Evolutionary conservation across 2,797 vertebrate genomes (phyloP), one percentile per base, ranked within the genome.

Genomic region (Galaxias olidus): DNA sequence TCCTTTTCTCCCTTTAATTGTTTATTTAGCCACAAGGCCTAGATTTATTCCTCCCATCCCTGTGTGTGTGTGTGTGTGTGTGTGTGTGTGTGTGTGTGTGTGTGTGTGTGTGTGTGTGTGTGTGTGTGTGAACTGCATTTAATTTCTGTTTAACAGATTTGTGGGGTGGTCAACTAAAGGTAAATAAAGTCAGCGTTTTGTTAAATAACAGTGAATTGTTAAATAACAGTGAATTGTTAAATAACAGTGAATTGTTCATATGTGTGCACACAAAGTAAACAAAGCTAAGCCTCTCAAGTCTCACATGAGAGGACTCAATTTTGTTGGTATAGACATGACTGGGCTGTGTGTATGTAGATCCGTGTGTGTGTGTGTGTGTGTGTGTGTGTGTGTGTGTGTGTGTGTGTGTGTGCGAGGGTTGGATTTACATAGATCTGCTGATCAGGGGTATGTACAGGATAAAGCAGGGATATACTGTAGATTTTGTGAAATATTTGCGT

Each of bases 391-490:
- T 54, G 54, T 67, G 40, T 55, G 40, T 15, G 40, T 49, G 30
- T 55, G 52, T 13, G 13, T n/a, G 42, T 48, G 52, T 41, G 41
- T 43, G 20, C 61, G 47, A 9, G 17, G 51, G 47, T 40, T 51
- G 58, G 73, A 77, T 73, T 85, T 65, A 71, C 59, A 70, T 53
- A 71, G 63, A 77, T 72, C 66, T 67, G 67, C 62, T 68, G 69
- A 86, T 74, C 72, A 74, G 50, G 73, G 72, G 61, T 55, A 68
- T 77, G 54, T 75, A 43, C 30, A 20, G 66, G 69, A 50, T 76
- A 83, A 80, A 74, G 55, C 63, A 11, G 56, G 64, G 75, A 79
- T 74, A 74, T 81, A n/a, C n/a, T n/a, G n/a, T n/a, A 55, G 82
- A 83, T 80, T 84, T 68, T 65, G 70, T 20, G 52, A 73, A 74